These are phyloP conservation scores for Drosophila kurseongensis DNA, from an alignment of 1,140 invertebrate genomes.

Conservation along the genomic window DNA sequence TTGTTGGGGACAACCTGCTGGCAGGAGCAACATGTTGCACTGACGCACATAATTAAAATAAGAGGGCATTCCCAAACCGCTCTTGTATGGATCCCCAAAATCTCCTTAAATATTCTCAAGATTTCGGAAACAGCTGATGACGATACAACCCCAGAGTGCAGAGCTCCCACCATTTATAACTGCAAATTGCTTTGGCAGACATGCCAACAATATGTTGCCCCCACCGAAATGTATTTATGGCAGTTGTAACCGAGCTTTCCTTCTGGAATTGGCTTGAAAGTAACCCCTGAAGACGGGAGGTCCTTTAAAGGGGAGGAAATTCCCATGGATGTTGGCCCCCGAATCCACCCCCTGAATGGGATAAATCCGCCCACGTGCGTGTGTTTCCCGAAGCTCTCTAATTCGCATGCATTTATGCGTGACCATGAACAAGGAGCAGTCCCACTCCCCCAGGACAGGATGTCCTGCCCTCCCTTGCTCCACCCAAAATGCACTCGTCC, in stretches of 20 bases:
- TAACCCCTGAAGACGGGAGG: constrained; percentile 38
- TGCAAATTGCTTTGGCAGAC: constrained; percentile 69
- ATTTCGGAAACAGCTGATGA: constrained; percentile 63
- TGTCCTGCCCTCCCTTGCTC: neutral
- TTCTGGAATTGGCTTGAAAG: constrained; percentile 48
- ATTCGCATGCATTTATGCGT: constrained; percentile 83
- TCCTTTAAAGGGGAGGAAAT: constrained; percentile 45
- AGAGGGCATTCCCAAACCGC: neutral
- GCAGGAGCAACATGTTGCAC: constrained; percentile 59
- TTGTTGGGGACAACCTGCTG: constrained; percentile 30
- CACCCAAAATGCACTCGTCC: constrained; percentile 21
- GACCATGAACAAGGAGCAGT: constrained; percentile 61
- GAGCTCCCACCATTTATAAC: constrained; percentile 61
- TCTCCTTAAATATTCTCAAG: constrained; percentile 15
- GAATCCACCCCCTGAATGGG: constrained; percentile 21
- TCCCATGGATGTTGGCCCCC: constrained; percentile 46
- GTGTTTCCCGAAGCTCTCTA: constrained; percentile 52
- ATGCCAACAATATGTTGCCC: constrained; percentile 73
- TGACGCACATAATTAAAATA: constrained; percentile 67
- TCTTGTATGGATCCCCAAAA: constrained; percentile 1
- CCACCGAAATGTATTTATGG: constrained; percentile 66
- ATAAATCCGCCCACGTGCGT: constrained; percentile 53
- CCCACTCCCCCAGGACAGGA: constrained; percentile 23
- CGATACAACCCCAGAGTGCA: constrained; percentile 44
- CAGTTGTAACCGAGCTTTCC: constrained; percentile 48